These are phyloP conservation scores for Keiferia lycopersicella DNA, from an alignment of 2,888 invertebrate genomes.

Conservation along the genomic window DNA sequence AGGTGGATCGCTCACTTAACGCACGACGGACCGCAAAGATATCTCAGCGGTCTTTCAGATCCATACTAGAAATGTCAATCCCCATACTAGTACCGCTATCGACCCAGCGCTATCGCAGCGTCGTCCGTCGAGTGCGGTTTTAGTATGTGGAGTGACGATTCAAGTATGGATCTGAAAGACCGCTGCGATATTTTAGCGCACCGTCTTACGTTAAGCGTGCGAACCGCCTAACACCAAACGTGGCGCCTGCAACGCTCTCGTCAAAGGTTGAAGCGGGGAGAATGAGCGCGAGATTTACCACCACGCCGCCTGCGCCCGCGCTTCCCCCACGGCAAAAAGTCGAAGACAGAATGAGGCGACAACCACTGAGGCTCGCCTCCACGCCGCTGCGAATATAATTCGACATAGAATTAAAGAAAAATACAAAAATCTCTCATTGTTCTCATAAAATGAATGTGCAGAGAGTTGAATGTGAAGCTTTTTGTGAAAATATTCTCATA, in stretches of 20 bases:
- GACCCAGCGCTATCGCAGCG: too few species aligned
- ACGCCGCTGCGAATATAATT: slow-evolving; percentile 75
- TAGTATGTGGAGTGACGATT: too few species aligned
- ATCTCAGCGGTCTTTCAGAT: too few species aligned
- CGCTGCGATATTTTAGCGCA: too few species aligned
- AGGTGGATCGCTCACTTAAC: too few species aligned
- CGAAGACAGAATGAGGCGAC: slow-evolving; percentile 76
- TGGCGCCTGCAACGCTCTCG: slow-evolving; percentile 55
- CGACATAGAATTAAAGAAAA: slow-evolving; percentile 81
- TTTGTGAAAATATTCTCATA: slow-evolving; percentile 81
- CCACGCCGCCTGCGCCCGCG: slow-evolving; percentile 70
- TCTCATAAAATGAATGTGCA: slow-evolving; percentile 82
- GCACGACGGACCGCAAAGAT: too few species aligned
- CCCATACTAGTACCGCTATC: too few species aligned
- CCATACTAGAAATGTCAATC: too few species aligned
- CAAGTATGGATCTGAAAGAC: too few species aligned
- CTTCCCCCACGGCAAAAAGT: slow-evolving; percentile 72
- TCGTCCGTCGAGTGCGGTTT: too few species aligned
- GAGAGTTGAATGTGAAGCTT: slow-evolving; percentile 80
- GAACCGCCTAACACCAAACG: slow-evolving; percentile 34
- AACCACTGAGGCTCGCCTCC: slow-evolving; percentile 72
- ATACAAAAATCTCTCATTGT: slow-evolving; percentile 82
- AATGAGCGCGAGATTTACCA: slow-evolving; percentile 55
- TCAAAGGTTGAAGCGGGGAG: slow-evolving; percentile 42
- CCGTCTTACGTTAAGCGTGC: too few species aligned